Evolutionary conservation across 2,888 invertebrate species (phyloP), one percentile per base, ranked within the genome.

Genomic region (Pharmacophagus antenor): DNA sequence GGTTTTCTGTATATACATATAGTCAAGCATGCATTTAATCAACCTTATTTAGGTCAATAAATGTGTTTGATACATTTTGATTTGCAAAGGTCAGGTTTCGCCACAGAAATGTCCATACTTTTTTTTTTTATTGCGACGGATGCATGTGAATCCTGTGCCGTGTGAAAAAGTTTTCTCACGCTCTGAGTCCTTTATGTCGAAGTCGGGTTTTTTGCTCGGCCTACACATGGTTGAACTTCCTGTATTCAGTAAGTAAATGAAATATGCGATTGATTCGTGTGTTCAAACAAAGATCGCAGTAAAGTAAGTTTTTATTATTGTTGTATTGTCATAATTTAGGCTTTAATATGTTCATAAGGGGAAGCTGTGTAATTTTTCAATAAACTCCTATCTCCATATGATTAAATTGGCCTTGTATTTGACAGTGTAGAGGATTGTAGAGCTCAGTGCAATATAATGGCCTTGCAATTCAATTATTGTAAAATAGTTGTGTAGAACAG

Each of bases 381-480:
- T 65, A 60, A 65, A 63, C 67, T 65, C 59, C 64, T 67, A 68
- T 74, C 68, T 74, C 63, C 67, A 70, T 76, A 74, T 79, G 75
- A 83, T 80, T 77, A 71, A 69, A 65, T 66, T 84, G 82, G 84
- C 87, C 88, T 88, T 88, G 85, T 77, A 80, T 82, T 68, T 86
- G 84, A 83, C 84, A 83, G 83, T 88, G 80, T 67, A 54, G 60
- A 56, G 62, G 57, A 62, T 68, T 61, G 65, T 65, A 62, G 65
- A 58, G 63, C 63, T 66, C 55, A 64, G 62, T 68, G 59, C 46
- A 56, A 49, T 61, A 55, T 48, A 48, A 58, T 73, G 71, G 66
- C 73, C 71, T 73, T 74, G 72, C 65, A 62, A 46, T 55, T 44
- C 57, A 64, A 62, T 65, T 59, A 65, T 68, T 67, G 63, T 65